These are phyloP conservation scores for Hexactinellida sp. DNA, from an alignment of 37 sponge, comb jelly and placozoan species.

Conservation along the genomic window DNA sequence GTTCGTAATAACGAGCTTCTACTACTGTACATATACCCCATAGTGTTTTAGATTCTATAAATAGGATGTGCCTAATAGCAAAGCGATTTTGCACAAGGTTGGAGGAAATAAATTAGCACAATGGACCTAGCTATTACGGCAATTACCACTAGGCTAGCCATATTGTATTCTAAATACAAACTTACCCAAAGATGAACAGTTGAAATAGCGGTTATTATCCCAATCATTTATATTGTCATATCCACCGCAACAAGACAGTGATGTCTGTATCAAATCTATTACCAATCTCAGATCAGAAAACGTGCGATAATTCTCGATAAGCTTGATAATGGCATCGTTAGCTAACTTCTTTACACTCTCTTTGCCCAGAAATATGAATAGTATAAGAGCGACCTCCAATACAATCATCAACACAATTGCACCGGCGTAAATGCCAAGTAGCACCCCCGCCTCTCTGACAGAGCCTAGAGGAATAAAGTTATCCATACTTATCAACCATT, in stretches of 20 bases:
- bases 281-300: not conserved
- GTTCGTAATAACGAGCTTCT: no score
- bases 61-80: no score
- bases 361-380: constrained; percentile 5
- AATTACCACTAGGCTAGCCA: no score
- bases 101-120: no score
- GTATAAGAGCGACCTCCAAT: not conserved
- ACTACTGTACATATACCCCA: no score
- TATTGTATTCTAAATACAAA: not conserved
- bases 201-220: not conserved
- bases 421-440: not conserved
- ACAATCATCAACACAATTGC: not conserved
- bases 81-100: no score
- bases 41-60: no score
- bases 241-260: not conserved
- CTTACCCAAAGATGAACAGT: not conserved
- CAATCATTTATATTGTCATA: not conserved
- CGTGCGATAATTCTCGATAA: not conserved
- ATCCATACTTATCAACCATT: no score
- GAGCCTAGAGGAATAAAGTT: no score
- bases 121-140: no score
- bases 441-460: not conserved
- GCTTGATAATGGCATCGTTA: not conserved
- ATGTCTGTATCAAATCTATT: not conserved
- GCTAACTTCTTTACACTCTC: not conserved